Percentiles rank a stretch among this genome's conserved stretches.
Conservation (phyloP, 2,113 vertebrate genomes). For the Kryptolebias marmoratus region DNA sequence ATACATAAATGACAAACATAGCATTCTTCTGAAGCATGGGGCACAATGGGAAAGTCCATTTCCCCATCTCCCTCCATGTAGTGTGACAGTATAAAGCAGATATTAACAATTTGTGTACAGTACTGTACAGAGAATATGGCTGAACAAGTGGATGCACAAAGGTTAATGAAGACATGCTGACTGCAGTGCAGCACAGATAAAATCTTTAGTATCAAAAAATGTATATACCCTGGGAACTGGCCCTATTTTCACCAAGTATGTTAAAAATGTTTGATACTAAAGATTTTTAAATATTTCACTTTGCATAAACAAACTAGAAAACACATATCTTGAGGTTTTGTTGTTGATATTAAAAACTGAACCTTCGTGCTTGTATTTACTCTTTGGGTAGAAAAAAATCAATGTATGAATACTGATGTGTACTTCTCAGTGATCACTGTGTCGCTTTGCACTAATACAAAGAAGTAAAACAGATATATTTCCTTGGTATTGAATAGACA, state of each 20-base stretch:
- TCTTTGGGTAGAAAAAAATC: no score
- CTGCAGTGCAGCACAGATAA: slow-evolving; percentile 47
- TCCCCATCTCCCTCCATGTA: slow-evolving; percentile 28
- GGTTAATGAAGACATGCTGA: slow-evolving; percentile 53
- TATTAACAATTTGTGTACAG: slow-evolving; percentile 63
- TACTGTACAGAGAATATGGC: slow-evolving; percentile 36
- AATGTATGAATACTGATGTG: not conserved
- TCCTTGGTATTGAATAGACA: slow-evolving; percentile 19
- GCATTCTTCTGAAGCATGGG: slow-evolving; percentile 80
- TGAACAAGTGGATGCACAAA: slow-evolving; percentile 45
- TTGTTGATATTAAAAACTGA: no score
- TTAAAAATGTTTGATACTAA: not conserved
- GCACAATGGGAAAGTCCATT: slow-evolving; percentile 60
- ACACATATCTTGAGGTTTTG: no score
- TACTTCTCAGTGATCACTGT: slow-evolving; percentile 3
- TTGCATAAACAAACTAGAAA: no score
- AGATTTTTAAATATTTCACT: no score
- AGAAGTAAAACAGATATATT: slow-evolving; percentile 2
- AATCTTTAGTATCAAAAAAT: slow-evolving; percentile 10
- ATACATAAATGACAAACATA: slow-evolving; percentile 84
- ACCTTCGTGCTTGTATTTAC: no score
- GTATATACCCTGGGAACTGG: slow-evolving; percentile 32
- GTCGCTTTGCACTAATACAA: slow-evolving; percentile 8
- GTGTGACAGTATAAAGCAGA: slow-evolving; percentile 40
- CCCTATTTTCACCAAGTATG: slow-evolving; percentile 13